A percentile compares a stretch with the other conserved stretches of the same genome.
Conservation (phyloP, 2,888 invertebrate genomes). For the Plagodis pulveraria region DNA sequence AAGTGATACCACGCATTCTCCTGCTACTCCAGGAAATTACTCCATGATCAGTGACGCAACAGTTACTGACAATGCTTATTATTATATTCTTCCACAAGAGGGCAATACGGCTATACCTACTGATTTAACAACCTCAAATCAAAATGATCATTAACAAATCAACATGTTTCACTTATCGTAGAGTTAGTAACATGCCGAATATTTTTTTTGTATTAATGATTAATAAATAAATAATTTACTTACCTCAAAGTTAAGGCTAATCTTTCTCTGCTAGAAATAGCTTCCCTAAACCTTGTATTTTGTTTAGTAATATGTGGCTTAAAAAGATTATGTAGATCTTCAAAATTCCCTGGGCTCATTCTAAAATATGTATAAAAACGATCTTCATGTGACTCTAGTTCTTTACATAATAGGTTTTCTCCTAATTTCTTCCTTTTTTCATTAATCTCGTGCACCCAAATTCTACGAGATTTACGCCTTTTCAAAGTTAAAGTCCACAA, state of each 20-base stretch:
- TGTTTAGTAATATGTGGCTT: constrained; percentile 30
- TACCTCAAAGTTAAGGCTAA: constrained; percentile 35
- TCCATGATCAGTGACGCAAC: constrained; percentile 30
- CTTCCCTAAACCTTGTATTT: constrained; percentile 34
- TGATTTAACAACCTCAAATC: constrained; percentile 30
- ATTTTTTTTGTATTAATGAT: constrained; percentile 30
- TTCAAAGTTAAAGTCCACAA: constrained; percentile 8
- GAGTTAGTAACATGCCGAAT: constrained; percentile 25
- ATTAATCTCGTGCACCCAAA: constrained; percentile 15
- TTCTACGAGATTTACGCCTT: constrained; percentile 1
- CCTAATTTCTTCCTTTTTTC: constrained; percentile 30
- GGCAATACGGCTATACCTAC: constrained; percentile 31
- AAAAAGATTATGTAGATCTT: constrained; percentile 28
- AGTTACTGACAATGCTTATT: constrained; percentile 27
- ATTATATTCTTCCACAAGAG: constrained; percentile 31
- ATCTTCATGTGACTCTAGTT: constrained; percentile 34
- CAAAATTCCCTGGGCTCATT: constrained; percentile 33
- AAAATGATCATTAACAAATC: constrained; percentile 18
- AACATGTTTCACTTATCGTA: constrained; percentile 25
- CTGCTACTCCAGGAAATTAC: constrained; percentile 29
- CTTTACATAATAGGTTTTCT: constrained; percentile 32
- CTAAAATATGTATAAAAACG: constrained; percentile 37
- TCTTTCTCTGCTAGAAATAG: constrained; percentile 39
- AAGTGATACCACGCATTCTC: constrained; percentile 26
- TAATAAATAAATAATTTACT: constrained; percentile 28